Conservation (phyloP, 2,797 vertebrate species). For the Naso thynnoides region DNA sequence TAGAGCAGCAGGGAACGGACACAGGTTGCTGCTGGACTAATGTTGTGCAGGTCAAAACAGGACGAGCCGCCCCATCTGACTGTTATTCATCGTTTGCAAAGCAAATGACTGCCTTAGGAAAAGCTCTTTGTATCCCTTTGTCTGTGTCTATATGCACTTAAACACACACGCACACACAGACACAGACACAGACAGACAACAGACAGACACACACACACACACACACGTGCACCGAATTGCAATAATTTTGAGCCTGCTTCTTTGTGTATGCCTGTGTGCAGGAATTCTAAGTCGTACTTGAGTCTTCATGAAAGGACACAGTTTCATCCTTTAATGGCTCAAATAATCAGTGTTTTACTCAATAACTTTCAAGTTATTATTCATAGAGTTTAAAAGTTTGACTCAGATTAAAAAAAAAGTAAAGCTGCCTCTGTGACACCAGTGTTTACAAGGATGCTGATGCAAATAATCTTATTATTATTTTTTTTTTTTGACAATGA, state of each 20-base stretch:
- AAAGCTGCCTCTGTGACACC: too few relatives aligned
- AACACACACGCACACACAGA: not conserved
- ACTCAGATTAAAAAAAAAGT: too few relatives aligned
- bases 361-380: not conserved
- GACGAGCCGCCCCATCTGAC: slow-evolving; percentile 9
- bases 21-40: not conserved
- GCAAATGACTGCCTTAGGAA: slow-evolving; percentile 15
- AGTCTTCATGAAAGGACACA: not conserved
- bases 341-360: not conserved
- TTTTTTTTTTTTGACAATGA: not conserved
- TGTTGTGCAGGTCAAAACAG: slow-evolving; percentile 5
- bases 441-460: not conserved
- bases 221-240: not conserved
- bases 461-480: not conserved
- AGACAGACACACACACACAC: not conserved
- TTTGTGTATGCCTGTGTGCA: not conserved
- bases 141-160: not conserved
- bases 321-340: not conserved
- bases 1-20: not conserved
- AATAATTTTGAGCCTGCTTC: not conserved
- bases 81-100: not conserved
- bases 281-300: not conserved
- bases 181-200: not conserved
- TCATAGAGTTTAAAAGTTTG: not conserved
- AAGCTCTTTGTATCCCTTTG: not conserved